Conservation (phyloP, 2,888 invertebrate genomes). For the Noctua janthe region DNA sequence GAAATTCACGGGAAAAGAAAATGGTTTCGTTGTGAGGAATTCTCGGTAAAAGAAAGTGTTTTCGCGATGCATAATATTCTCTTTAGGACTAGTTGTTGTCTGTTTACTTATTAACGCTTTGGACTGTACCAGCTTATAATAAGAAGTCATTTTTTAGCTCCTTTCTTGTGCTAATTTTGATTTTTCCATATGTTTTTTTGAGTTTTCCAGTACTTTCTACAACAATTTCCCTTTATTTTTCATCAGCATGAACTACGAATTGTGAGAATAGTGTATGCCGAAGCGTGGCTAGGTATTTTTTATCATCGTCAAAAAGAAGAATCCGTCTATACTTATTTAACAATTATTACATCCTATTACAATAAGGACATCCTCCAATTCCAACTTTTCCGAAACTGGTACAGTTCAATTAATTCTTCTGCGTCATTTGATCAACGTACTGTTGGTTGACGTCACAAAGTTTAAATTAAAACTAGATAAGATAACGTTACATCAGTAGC, state of each 20-base stretch:
- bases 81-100: too few species aligned
- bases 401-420: constrained; percentile 11
- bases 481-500: constrained; percentile 39
- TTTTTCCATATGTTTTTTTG: not conserved
- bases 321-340: not conserved
- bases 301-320: not conserved
- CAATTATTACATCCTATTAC: not conserved
- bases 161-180: not conserved
- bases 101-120: not conserved
- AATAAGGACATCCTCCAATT: not conserved
- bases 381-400: not conserved
- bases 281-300: not conserved
- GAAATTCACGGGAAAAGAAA: constrained; percentile 2
- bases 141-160: not conserved
- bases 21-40: not conserved
- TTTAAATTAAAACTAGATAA: constrained; percentile 41
- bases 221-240: not conserved
- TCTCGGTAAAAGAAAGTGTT: not conserved
- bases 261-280: too few species aligned
- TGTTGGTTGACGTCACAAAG: constrained; percentile 28
- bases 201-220: too few species aligned
- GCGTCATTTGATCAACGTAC: constrained; percentile 38
- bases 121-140: not conserved
- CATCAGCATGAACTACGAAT: not conserved
- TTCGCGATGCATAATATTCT: not conserved